phyloP scores from a whole-genome alignment of 2,113 vertebrate species.

The Aegotheles bennettii region DNA sequence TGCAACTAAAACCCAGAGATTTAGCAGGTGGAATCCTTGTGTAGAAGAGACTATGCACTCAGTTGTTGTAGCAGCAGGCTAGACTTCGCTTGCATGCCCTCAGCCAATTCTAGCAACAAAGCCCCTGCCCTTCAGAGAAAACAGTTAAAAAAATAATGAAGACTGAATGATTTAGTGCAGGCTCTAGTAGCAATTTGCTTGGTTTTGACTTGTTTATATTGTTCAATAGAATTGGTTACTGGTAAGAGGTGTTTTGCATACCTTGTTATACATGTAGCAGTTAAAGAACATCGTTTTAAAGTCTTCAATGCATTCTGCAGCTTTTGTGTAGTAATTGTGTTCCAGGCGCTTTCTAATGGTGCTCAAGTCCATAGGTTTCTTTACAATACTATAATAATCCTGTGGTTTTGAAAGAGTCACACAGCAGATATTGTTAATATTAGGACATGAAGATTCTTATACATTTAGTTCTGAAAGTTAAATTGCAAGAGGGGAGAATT shows the following conservation, averaged over 20 bases:
- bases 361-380: conserved; percentile 89
- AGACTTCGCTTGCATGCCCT: rapidly evolving
- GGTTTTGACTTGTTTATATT: not conserved
- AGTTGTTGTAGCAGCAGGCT: not conserved
- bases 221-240: not conserved
- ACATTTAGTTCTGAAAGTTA: not conserved
- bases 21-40: not conserved
- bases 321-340: conserved; percentile 86
- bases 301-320: conserved; percentile 86
- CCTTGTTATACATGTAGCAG: conserved; percentile 92
- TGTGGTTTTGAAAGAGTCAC: conserved; percentile 49
- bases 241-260: conserved; percentile 33
- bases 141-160: not conserved
- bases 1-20: not conserved
- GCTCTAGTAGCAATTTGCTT: not conserved
- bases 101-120: not conserved
- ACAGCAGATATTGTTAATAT: not conserved
- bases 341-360: conserved; percentile 90
- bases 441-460: not conserved
- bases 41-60: not conserved
- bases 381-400: conserved; percentile 94
- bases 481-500: not conserved
- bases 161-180: not conserved
- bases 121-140: not conserved
- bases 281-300: conserved; percentile 91